A percentile compares a stretch with the other conserved stretches of the same genome.
Conservation (phyloP, 2,797 vertebrate genomes). For the Harpagifer antarcticus region DNA sequence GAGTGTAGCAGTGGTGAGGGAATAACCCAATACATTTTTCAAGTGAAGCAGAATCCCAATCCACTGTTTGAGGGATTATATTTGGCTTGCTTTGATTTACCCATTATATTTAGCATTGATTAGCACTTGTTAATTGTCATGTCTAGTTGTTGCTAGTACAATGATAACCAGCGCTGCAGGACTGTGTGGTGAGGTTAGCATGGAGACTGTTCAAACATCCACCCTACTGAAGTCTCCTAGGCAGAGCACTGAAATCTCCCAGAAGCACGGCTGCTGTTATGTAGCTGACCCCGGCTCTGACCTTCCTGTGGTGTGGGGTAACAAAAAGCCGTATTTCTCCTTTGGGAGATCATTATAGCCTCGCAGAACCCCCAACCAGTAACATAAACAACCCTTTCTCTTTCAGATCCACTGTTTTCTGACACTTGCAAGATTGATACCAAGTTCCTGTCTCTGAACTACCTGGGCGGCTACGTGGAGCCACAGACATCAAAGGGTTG, state of each 20-base stretch:
- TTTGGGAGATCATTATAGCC: conserved; percentile 28
- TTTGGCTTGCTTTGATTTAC: no score
- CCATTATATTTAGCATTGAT: no score
- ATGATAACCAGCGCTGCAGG: no score
- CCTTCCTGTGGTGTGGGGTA: conserved; percentile 9
- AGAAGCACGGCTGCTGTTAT: conserved; percentile 27
- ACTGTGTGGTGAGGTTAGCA: conserved; percentile 16
- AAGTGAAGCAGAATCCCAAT: background rate
- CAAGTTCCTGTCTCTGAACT: conserved; percentile 97
- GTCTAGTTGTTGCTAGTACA: no score
- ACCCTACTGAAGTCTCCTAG: conserved; percentile 1
- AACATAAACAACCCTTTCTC: conserved; percentile 37
- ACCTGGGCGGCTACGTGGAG: conserved; percentile 93
- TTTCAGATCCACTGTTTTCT: conserved; percentile 91
- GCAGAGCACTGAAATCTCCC: conserved; percentile 30
- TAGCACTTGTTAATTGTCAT: no score
- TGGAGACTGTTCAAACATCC: conserved; percentile 40
- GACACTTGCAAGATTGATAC: conserved; percentile 92
- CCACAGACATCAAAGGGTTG: conserved; percentile 92
- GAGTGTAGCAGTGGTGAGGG: background rate
- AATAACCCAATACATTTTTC: background rate
- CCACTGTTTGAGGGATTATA: no score
- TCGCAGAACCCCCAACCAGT: conserved; percentile 9
- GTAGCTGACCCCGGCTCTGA: conserved; percentile 28
- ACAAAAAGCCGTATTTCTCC: conserved; percentile 28